Percentiles rank a stretch among this genome's conserved stretches.
Conservation (phyloP, 2,113 vertebrate genomes). For the Stercorarius parasiticus region DNA sequence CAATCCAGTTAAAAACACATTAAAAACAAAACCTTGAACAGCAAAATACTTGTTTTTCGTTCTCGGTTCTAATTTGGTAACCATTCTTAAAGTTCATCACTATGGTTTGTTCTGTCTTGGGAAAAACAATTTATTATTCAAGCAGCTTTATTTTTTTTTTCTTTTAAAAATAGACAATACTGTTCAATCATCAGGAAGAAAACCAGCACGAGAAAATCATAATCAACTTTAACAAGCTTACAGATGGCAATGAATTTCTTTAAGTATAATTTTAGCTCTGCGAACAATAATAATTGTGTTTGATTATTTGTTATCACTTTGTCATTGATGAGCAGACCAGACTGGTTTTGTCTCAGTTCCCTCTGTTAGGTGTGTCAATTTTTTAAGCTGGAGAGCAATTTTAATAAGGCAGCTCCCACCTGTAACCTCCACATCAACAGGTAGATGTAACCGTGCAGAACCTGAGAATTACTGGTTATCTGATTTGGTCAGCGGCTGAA, state of each 20-base stretch:
- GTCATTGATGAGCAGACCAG: not conserved
- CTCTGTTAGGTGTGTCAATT: not conserved
- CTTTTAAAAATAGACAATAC: slow-evolving; percentile 24
- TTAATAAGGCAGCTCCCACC: not conserved
- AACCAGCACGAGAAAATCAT: not conserved
- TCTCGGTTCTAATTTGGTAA: slow-evolving; percentile 11
- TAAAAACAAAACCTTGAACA: slow-evolving; percentile 11
- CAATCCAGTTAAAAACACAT: slow-evolving; percentile 26
- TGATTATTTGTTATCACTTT: not conserved
- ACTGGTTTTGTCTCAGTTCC: not conserved
- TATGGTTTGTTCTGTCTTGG: slow-evolving; percentile 19
- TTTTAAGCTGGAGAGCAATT: not conserved
- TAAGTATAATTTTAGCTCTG: not conserved
- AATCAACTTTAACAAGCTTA: slow-evolving; percentile 15
- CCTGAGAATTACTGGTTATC: not conserved
- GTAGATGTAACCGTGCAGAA: not conserved
- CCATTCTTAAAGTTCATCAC: slow-evolving; percentile 18
- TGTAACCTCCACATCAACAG: slow-evolving; percentile 40
- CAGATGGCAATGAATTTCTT: slow-evolving; percentile 43
- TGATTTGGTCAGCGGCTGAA: not conserved
- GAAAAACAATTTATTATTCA: slow-evolving; percentile 32
- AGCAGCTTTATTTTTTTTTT: not conserved
- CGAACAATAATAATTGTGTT: slow-evolving; percentile 9
- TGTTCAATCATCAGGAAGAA: slow-evolving; percentile 2
- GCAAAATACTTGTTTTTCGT: slow-evolving; percentile 11